Percentiles rank a stretch among this genome's conserved stretches.
Conservation (phyloP, 2,888 invertebrate genomes). For the Drosophila lutescens region DNA sequence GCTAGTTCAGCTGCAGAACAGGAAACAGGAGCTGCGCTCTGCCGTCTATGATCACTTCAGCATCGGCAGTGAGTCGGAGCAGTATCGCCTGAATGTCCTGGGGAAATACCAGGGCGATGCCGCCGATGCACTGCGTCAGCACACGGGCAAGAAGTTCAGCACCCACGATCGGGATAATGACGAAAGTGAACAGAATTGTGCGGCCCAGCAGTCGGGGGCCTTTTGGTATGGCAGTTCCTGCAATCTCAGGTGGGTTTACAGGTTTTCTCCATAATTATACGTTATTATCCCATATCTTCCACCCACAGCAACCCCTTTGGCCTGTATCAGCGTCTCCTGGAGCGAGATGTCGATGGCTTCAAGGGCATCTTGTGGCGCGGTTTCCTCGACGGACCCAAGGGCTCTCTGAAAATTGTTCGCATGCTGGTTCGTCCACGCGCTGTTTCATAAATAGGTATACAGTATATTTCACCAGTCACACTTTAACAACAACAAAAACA, state of each 20-base stretch:
- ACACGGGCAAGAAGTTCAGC: slow-evolving; percentile 62
- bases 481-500: slow-evolving; percentile 7
- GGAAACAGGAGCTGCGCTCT: slow-evolving; percentile 54
- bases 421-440: slow-evolving; percentile 59
- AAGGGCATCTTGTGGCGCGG: slow-evolving; percentile 68
- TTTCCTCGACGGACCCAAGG: slow-evolving; percentile 66
- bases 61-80: slow-evolving; percentile 63
- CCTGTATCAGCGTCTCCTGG: slow-evolving; percentile 55
- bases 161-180: slow-evolving; percentile 56
- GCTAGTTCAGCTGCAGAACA: slow-evolving; percentile 59
- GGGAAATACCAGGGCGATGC: slow-evolving; percentile 62
- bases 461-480: slow-evolving; percentile 19
- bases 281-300: too few relatives aligned
- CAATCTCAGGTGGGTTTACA: slow-evolving; percentile 51
- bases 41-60: slow-evolving; percentile 64
- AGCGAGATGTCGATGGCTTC: slow-evolving; percentile 59
- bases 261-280: not conserved
- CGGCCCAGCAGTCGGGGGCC: slow-evolving; percentile 53
- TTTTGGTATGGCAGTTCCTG: slow-evolving; percentile 63
- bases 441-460: not conserved
- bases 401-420: slow-evolving; percentile 62
- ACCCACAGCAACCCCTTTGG: slow-evolving; percentile 61
- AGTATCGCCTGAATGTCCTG: slow-evolving; percentile 58
- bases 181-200: slow-evolving; percentile 56
- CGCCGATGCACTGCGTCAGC: slow-evolving; percentile 55